Base-by-base conservation (phyloP, 92 coral and sea anemone genomes). In the Epizoanthus stellaris region DNA sequence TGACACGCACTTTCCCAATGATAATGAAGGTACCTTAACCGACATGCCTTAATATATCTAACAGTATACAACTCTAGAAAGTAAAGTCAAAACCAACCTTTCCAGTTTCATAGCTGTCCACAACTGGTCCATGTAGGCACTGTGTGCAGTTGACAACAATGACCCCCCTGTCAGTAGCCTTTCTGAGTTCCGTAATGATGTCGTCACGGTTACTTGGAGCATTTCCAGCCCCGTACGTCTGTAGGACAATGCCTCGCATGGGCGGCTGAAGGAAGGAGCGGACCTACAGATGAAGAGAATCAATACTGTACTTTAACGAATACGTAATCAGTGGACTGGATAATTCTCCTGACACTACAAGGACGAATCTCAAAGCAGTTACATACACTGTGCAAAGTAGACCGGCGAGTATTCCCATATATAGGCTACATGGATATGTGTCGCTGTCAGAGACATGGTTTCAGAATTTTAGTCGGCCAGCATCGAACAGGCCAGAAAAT, bases 71-170 rank as follows among this genome's bases (percentile, higher is more conserved):
- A 3, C 49, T 43, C 49, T 3, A 43, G 49, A 8, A 43, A 43
- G 7, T 43, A 23, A 3, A 43, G 7, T 43, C 7, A 3, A 43
- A 43, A 43, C 49, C 5, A 43, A 96, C 99, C 96, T 92, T 92
- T 49, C 99, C 99, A 66, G 99, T 94, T 57, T 93, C 99, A 88
- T 96, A 96, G 53, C 88, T 89, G 71, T 94, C 98, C 25, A 92
- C 88, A 13, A 96, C 99, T 49, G 98, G 92, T 38, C 99, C 99
- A 84, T 90, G 93, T 6, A 96, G 60, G 79, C 99, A 96, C 45
- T 96, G 99, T 5, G 99, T 96, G 82, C 99, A 96, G 84, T 96
- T 96, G n/a, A 96, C 88, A 21, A 96, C 89, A 13, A 96, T 74
- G 30, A 96, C 98, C 20, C 92, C 98, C 68, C 94, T 88, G 5